A percentile compares a stretch with the other conserved stretches of the same genome.
Conservation (phyloP, 2,797 vertebrate genomes). For the Decapterus maruadsi region DNA sequence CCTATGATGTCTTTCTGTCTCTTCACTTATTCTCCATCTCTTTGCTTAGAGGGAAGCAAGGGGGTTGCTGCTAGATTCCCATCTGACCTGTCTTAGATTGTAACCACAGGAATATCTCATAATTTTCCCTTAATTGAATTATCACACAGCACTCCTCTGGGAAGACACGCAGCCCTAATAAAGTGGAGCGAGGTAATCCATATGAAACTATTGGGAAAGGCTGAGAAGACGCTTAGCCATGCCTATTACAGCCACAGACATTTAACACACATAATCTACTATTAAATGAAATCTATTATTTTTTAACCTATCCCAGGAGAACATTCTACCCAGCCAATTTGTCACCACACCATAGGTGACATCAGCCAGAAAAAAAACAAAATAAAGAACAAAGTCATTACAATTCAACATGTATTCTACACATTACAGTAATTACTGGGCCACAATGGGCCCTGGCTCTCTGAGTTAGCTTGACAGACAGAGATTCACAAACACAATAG, state of each 20-base stretch:
- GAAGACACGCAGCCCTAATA: slow-evolving; percentile 61
- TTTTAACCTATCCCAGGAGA: slow-evolving; percentile 73
- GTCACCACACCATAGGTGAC: slow-evolving; percentile 78
- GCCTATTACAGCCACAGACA: slow-evolving; percentile 77
- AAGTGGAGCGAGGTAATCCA: slow-evolving; percentile 76
- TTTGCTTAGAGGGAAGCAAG: slow-evolving; percentile 33
- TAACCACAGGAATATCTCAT: slow-evolving; percentile 72
- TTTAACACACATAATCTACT: slow-evolving; percentile 82
- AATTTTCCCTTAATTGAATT: slow-evolving; percentile 80
- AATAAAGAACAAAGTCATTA: slow-evolving; percentile 81
- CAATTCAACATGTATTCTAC: slow-evolving; percentile 86
- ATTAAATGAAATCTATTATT: slow-evolving; percentile 79
- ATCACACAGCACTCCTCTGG: slow-evolving; percentile 75
- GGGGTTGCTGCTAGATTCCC: slow-evolving; percentile 46
- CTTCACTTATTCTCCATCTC: slow-evolving; percentile 19
- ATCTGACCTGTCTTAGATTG: slow-evolving; percentile 57
- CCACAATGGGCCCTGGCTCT: slow-evolving; percentile 82
- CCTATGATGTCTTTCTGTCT: slow-evolving; percentile 16
- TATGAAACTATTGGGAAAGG: slow-evolving; percentile 71
- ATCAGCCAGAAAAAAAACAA: slow-evolving; percentile 49
- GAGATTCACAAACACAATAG: slow-evolving; percentile 83
- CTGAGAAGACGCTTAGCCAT: slow-evolving; percentile 76
- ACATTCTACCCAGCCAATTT: slow-evolving; percentile 42
- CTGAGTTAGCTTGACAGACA: slow-evolving; percentile 66
- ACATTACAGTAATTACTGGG: slow-evolving; percentile 88